Evolutionary conservation across 2,888 invertebrate species (phyloP).

Genomic region (Kuschelorhynchus macadamiae): DNA sequence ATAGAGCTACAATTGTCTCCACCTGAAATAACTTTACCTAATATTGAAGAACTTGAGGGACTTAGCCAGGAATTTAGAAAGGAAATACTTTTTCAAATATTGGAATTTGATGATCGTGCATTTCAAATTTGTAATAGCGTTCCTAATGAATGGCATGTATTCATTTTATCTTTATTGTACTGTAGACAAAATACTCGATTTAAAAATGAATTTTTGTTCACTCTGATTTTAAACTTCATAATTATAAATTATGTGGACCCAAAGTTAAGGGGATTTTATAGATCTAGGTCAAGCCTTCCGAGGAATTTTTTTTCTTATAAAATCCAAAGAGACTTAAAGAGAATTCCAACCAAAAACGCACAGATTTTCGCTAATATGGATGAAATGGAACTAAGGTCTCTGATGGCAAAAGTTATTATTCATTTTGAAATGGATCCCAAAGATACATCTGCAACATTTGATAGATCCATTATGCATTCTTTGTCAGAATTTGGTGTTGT

Average conservation of each 20-base stretch:
- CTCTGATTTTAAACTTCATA: constrained; percentile 73
- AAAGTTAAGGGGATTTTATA: constrained; percentile 71
- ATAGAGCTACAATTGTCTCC: not conserved
- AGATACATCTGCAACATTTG: constrained; percentile 71
- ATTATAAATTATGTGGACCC: constrained; percentile 73
- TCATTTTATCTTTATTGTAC: constrained; percentile 74
- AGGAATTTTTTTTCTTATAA: not conserved
- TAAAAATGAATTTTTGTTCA: constrained; percentile 69
- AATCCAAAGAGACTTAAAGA: not conserved
- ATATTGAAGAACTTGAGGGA: constrained; percentile 61
- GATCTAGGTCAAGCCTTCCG: constrained; percentile 63
- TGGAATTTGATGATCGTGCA: constrained; percentile 68
- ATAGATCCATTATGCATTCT: constrained; percentile 72
- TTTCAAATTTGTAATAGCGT: constrained; percentile 65
- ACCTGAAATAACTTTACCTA: constrained; percentile 58
- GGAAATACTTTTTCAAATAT: constrained; percentile 69
- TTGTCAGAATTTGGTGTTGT: constrained; percentile 79
- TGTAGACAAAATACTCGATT: constrained; percentile 50
- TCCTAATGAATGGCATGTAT: constrained; percentile 74
- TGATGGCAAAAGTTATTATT: constrained; percentile 72
- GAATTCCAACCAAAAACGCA: not conserved
- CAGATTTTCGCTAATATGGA: constrained; percentile 61
- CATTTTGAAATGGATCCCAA: constrained; percentile 74
- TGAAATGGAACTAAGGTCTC: constrained; percentile 73
- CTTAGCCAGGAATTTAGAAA: constrained; percentile 57